Base-by-base conservation (phyloP, 1,140 invertebrate genomes). In the Meloidogyne exigua region DNA sequence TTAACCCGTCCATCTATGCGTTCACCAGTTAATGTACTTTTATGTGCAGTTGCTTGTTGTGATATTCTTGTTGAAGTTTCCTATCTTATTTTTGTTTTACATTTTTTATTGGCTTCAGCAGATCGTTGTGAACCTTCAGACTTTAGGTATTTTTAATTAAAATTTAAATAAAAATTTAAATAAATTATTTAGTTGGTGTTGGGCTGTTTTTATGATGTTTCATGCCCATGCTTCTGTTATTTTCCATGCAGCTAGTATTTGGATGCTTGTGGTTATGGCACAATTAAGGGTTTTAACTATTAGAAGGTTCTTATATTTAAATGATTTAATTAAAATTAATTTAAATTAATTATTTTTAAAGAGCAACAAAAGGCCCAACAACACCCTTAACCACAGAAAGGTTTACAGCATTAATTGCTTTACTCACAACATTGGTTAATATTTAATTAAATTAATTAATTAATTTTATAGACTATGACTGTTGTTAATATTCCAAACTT, bases 1-100 rank as follows among this genome's bases (percentile, higher is more conserved):
- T 88, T 96, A 28, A 95, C 94, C 0, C 89, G 93, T 57, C 82
- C 85, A n/a, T 76, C 80, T 13, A 86, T 86, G 85, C 71, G 82
- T 57, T 84, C 82, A 2, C 86, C 85, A 0, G 83, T 86, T 15
- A 86, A 86, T 70, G 79, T 85, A 18, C 72, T 86, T 32, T 76
- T 86, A 11, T 85, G 84, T 75, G 85, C 85, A 2, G 82, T 86
- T 9, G 84, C 84, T 28, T 75, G 87, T 15, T 86, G 85, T 66
- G 85, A 86, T 65, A 87, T 86, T 68, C 15, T 87, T 15, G 85
- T 87, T 7, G 87, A 87, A 86, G 69, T 77, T 10, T 82, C 79
- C 21, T 84, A 81, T 57, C 72, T 86, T 11, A 75, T 87, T 25
- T 86, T 87, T 62, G 84, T 86, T 21, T 72, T 79, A 25, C 85